These are phyloP conservation scores for Bradynema listronoti DNA, from an alignment of 1,140 invertebrate species.

Conservation along the genomic window DNA sequence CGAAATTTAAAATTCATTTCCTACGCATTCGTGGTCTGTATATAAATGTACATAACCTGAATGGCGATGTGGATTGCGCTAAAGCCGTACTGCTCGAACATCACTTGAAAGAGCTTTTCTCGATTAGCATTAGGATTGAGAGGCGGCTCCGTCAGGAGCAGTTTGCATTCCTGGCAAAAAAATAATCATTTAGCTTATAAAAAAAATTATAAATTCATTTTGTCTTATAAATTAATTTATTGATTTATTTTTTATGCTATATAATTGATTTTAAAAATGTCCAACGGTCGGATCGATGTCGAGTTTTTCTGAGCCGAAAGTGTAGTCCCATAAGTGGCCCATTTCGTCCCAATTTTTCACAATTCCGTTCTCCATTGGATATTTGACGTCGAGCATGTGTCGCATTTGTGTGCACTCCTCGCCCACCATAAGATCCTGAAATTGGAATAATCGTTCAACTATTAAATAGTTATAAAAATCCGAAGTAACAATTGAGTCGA, in stretches of 20 bases:
- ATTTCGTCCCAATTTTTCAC: constrained; percentile 95
- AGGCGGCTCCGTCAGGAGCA: constrained; percentile 95
- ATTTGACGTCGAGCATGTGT: constrained; percentile 93
- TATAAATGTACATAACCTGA: constrained; percentile 66
- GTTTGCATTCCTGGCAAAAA: constrained; percentile 81
- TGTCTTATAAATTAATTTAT: neutral
- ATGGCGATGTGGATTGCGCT: constrained; percentile 91
- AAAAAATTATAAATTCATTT: neutral
- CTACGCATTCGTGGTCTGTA: no score
- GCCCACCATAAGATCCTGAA: constrained; percentile 95
- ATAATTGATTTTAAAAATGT: constrained; percentile 10
- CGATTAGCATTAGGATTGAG: constrained; percentile 97
- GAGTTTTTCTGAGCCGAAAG: constrained; percentile 93
- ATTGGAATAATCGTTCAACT: constrained; percentile 40
- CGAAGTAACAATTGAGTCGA: no score
- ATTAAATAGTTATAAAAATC: constrained; percentile 30
- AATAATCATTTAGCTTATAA: no score
- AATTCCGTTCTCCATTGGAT: constrained; percentile 99
- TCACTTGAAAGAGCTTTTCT: constrained; percentile 97
- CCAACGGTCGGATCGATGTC: constrained; percentile 75
- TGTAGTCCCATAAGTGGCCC: constrained; percentile 98
- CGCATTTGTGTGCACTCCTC: constrained; percentile 94
- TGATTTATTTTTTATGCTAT: neutral
- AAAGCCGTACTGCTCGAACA: constrained; percentile 99
- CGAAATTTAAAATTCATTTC: no score